A percentile compares a stretch with the other conserved stretches of the same genome.
These are phyloP conservation scores for Eonycteris spelaea DNA, from an alignment of 2,113 vertebrate species.

Conservation along the genomic window DNA sequence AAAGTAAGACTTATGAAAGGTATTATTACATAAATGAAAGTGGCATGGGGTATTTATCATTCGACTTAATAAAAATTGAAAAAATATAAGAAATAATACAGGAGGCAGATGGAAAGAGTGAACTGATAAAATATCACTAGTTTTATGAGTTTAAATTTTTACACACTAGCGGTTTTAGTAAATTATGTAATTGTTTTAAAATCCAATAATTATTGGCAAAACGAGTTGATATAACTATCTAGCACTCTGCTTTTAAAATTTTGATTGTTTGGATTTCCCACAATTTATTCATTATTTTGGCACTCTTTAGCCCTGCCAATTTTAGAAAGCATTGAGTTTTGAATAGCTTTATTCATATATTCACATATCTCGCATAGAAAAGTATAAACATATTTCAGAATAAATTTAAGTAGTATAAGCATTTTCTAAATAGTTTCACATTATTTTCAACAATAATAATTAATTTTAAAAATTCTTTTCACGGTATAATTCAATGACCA, in stretches of 20 bases:
- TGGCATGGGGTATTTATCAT: background rate
- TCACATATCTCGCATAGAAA: background rate
- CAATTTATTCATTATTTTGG: background rate
- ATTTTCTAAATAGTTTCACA: background rate
- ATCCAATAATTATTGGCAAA: background rate
- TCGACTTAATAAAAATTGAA: background rate
- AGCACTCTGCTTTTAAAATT: background rate
- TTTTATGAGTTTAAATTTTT: conserved; percentile 8
- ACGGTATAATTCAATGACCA: background rate
- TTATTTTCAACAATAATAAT: background rate
- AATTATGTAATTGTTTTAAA: background rate
- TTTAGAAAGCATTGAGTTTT: background rate
- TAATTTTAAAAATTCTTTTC: background rate
- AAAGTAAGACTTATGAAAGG: background rate
- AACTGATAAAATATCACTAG: background rate
- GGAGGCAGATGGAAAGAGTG: background rate
- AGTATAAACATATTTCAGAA: background rate
- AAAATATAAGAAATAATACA: background rate
- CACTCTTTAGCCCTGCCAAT: background rate
- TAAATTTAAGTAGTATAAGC: background rate
- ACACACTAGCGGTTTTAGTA: background rate
- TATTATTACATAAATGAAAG: background rate
- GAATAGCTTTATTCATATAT: background rate
- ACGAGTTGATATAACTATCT: background rate
- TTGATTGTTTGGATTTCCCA: background rate